These are phyloP conservation scores for Sceloporus undulatus DNA, from an alignment of 2,113 vertebrate species.

Conservation along the genomic window DNA sequence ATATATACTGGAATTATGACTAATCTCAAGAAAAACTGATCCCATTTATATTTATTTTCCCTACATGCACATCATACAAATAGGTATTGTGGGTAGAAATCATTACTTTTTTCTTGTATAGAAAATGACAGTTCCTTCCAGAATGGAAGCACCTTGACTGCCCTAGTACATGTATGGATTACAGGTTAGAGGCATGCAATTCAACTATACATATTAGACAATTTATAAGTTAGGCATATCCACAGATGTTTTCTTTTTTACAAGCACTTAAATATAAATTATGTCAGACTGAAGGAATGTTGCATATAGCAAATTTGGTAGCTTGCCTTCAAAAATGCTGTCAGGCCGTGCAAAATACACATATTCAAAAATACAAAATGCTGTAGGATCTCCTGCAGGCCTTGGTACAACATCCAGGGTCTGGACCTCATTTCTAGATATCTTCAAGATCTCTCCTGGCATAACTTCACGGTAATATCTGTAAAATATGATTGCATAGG, in stretches of 20 bases:
- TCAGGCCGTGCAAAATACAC: conserved; percentile 99
- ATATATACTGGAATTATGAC: neutral
- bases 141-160: neutral
- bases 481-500: conserved; percentile 30
- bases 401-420: conserved; percentile 88
- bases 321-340: conserved; percentile 96
- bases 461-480: conserved; percentile 95
- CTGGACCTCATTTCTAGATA: conserved; percentile 88
- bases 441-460: conserved; percentile 97
- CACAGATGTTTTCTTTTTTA: neutral
- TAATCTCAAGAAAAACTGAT: neutral
- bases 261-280: neutral
- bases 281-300: neutral
- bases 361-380: conserved; percentile 99
- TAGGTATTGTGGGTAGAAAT: neutral
- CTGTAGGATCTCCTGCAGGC: conserved; percentile 85
- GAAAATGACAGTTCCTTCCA: neutral
- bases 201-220: too few species aligned
- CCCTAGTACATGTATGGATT: neutral
- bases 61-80: neutral
- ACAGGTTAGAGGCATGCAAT: too few species aligned
- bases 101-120: too few species aligned
- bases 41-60: neutral
- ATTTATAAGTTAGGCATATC: neutral
- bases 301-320: conserved; percentile 5